Percentiles rank a stretch among this genome's conserved stretches.
phyloP scores from a whole-genome alignment of 2,888 invertebrate species.

The Trissolcus japonicus region DNA sequence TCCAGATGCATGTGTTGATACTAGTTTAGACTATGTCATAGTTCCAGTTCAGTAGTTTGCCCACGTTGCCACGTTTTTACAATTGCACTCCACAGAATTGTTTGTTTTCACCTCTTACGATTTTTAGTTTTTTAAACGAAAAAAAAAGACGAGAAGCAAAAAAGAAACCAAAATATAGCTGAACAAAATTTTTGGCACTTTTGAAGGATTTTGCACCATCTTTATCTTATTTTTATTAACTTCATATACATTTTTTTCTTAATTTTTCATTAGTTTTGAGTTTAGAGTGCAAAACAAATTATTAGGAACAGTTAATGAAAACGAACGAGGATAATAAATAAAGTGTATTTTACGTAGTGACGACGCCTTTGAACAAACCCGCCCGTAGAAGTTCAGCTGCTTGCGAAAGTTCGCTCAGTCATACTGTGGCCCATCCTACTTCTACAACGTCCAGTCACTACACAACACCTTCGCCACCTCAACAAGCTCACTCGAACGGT shows the following conservation, averaged over 20 bases:
- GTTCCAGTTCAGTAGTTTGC: constrained; percentile 32
- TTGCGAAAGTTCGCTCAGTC: constrained; percentile 70
- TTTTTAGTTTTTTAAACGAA: too few relatives aligned
- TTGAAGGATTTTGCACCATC: too few relatives aligned
- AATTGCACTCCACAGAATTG: too few relatives aligned
- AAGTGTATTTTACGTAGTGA: constrained; percentile 61
- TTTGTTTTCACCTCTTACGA: too few relatives aligned
- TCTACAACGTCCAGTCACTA: constrained; percentile 75
- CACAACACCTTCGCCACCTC: constrained; percentile 76
- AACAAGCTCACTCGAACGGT: constrained; percentile 72
- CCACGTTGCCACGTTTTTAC: constrained; percentile 13
- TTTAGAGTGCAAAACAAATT: constrained; percentile 6
- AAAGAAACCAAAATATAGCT: too few relatives aligned
- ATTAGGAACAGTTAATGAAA: constrained; percentile 12
- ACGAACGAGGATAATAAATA: constrained; percentile 14
- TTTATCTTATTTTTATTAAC: too few relatives aligned
- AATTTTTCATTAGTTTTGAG: background rate
- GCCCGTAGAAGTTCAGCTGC: constrained; percentile 71
- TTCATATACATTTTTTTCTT: too few relatives aligned
- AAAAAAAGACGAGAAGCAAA: too few relatives aligned
- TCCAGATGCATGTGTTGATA: constrained; percentile 39
- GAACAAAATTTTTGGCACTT: too few relatives aligned
- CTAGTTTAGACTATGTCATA: constrained; percentile 26
- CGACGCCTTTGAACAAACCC: constrained; percentile 70
- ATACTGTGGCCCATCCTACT: constrained; percentile 68